These are phyloP conservation scores for Ophiodon elongatus DNA, from an alignment of 2,113 vertebrate genomes.

Conservation along the genomic window DNA sequence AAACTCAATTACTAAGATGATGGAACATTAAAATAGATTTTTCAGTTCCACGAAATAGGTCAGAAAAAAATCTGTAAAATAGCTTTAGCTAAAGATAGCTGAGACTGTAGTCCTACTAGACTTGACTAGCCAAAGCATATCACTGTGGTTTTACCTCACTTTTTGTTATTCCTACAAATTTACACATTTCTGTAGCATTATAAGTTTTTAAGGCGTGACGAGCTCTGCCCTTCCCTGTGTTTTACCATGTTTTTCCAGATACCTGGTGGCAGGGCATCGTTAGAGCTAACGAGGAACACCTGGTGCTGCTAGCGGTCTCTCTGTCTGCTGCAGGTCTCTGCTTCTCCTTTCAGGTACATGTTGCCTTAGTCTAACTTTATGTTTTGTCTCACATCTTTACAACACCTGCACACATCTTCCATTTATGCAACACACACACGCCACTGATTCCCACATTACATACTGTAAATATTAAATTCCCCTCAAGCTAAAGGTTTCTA, in stretches of 20 bases:
- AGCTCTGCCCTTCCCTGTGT: not conserved
- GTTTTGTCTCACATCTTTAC: not conserved
- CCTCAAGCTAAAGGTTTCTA: not conserved
- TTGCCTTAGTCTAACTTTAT: not conserved
- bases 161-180: not conserved
- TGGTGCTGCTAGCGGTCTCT: not conserved
- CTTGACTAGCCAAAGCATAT: not conserved
- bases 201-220: not conserved
- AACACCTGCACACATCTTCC: not conserved
- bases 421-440: not conserved
- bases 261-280: not conserved
- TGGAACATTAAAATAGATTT: not conserved
- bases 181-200: not conserved
- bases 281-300: not conserved
- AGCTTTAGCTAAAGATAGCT: not conserved
- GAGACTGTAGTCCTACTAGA: not conserved
- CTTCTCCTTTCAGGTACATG: not conserved
- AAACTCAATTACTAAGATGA: not conserved
- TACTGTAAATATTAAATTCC: not conserved
- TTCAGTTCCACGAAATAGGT: not conserved
- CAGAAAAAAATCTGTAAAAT: not conserved
- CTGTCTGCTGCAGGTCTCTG: not conserved
- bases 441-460: not conserved
- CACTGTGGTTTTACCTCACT: not conserved
- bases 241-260: not conserved